These are phyloP conservation scores for Mesembrinibis cayennensis DNA, from an alignment of 2,113 vertebrate genomes.

Conservation along the genomic window DNA sequence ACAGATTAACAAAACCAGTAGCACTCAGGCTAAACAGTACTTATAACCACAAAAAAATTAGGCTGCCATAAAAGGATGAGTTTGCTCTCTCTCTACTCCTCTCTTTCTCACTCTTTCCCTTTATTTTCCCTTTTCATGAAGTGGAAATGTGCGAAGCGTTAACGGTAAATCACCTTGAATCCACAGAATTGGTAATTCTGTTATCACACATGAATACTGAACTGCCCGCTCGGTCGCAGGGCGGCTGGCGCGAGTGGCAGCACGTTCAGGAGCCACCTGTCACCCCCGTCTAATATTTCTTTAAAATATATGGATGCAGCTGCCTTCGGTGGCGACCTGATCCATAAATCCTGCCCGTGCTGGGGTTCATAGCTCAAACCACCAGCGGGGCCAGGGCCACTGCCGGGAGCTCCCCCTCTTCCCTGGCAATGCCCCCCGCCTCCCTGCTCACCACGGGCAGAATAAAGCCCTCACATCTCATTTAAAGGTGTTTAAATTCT, in stretches of 20 bases:
- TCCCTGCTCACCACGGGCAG: neutral
- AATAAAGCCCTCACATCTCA: neutral
- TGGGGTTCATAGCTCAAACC: neutral
- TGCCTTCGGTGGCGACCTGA: neutral
- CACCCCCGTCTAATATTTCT: neutral
- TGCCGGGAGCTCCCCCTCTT: neutral
- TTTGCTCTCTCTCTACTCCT: neutral
- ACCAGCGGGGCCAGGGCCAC: neutral
- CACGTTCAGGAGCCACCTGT: neutral
- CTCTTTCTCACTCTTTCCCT: neutral
- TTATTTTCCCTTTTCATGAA: neutral
- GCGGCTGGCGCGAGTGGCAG: neutral
- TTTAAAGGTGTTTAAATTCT: neutral
- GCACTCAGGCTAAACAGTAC: neutral
- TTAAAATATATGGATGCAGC: neutral
- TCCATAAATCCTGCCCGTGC: neutral
- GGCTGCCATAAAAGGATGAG: neutral
- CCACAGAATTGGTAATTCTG: neutral
- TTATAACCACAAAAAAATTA: neutral
- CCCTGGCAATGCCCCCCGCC: neutral
- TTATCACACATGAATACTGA: neutral
- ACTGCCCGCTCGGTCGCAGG: rapidly evolving
- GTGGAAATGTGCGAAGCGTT: neutral
- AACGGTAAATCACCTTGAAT: neutral
- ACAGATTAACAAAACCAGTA: neutral